Evolutionary conservation across 2,888 invertebrate genomes (phyloP), one percentile per base, ranked within the genome.

Genomic region (Sicus ferrugineus): DNA sequence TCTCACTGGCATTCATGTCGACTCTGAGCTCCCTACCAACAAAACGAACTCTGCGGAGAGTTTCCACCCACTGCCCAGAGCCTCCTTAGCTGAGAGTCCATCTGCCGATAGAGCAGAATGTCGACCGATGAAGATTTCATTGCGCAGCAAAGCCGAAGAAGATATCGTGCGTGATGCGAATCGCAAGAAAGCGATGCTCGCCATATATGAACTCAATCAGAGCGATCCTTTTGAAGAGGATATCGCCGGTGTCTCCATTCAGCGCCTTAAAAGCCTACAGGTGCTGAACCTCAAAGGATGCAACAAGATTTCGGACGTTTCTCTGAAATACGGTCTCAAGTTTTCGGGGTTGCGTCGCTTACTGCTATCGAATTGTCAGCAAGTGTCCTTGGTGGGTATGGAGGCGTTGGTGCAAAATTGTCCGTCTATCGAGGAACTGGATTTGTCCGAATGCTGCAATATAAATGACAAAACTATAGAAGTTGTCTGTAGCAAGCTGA

Each of bases 291-390:
- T 93, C 19, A 88, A 89, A 70, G 89, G 89, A 1, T 93, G 93
- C 79, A 90, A 89, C 74, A 89, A 88, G 81, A 89, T 93, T 66
- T 90, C 92, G 21, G 92, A 93, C 82, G 89, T 91, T 0, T 91
- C 92, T 72, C 80, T 93, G 11, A 90, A 88, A 72, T 89, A 91
- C 76, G 89, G 91, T 48, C 88, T 93, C 72, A 87, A 87, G 71
- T 92, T 92, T 77, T 86, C 87, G 63, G 92, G 92, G 81, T 85
- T 93, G 7, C 84, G 84, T 38, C 85, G 86, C 70, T 85, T 93
- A 28, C 87, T 89, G 78, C 84, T 93, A 62, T 90, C 90, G 71
- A 88, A 89, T 80, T 91, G 92, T 77, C 90, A 91, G 77, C 90
- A 91, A 83, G 88, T 93, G 70, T 90, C 91, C 1, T 87, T 89